Evolutionary conservation across 1,140 invertebrate species (phyloP).

Genomic region (Platyscapa corneri): DNA sequence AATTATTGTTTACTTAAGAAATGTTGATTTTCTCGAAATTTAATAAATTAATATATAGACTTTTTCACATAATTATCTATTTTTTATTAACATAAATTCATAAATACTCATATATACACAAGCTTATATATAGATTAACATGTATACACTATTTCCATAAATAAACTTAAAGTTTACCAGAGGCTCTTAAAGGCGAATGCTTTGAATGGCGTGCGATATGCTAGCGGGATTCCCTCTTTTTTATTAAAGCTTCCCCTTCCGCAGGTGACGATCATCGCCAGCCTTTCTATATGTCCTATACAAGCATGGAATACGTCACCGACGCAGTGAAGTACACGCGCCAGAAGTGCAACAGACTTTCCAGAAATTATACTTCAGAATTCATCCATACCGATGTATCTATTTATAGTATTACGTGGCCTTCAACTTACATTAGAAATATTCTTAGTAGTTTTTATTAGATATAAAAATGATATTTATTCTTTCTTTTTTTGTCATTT

Average conservation of each 20-base stretch:
- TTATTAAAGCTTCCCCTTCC: neutral
- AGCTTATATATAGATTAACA: too few relatives aligned
- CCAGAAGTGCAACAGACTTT: constrained; percentile 35
- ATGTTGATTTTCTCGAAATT: too few relatives aligned
- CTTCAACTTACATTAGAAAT: constrained; percentile 13
- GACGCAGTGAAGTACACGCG: neutral
- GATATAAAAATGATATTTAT: too few relatives aligned
- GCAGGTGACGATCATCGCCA: neutral
- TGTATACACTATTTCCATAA: neutral
- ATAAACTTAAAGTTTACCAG: neutral
- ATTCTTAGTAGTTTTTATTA: too few relatives aligned
- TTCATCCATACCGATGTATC: neutral
- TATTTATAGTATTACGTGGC: constrained; percentile 1
- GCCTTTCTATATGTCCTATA: neutral
- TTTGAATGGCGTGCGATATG: neutral
- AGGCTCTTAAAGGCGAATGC: neutral
- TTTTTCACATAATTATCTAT: too few relatives aligned
- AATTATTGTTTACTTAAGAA: too few relatives aligned
- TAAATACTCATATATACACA: too few relatives aligned
- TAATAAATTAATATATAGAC: too few relatives aligned
- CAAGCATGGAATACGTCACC: neutral
- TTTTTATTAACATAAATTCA: too few relatives aligned
- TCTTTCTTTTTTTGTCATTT: too few relatives aligned
- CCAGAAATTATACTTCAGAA: constrained; percentile 11
- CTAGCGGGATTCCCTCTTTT: neutral